Base-by-base conservation (phyloP, 1,140 invertebrate genomes). In the Callitettix versicolor region DNA sequence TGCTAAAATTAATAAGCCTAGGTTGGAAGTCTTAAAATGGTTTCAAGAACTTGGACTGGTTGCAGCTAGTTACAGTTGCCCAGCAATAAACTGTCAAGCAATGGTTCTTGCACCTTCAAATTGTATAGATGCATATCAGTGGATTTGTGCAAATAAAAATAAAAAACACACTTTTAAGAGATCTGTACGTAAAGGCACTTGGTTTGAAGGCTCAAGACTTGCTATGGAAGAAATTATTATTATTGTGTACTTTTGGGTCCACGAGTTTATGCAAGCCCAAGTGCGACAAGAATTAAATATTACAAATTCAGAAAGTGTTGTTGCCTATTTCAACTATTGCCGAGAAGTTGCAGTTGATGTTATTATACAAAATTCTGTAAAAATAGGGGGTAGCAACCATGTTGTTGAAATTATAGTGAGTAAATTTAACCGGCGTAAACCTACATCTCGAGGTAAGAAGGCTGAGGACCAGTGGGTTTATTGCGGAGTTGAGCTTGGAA, bases 261-360 rank as follows among this genome's bases (percentile, higher is more conserved):
- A 51, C 14, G 48, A 51, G 18, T 51, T 38, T 26, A 51, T 51
- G 48, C 48, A 51, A 26, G 34, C 48, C 12, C 48, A 51, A 38
- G 48, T 51, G 1, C n/a, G 48, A 36, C 48, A 51, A 38, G 48
- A 51, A 21, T 38, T 51, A 21, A 51, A 51, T 38, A 51, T 51
- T 18, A 51, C 48, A 51, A 51, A 51, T 38, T 51, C 48, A 3
- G 48, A 51, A 38, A 51, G 48, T 51, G 48, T 51, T 15, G 48
- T 51, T 15, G 48, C 48, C 1, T 51, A 51, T 21, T 51, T 51
- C 21, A 51, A 51, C 33, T 51, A 51, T 20, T 51, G 48, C 21
- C 7, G 48, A 17, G 48, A 51, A 51, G 48, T 51, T 38, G 48
- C 48, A 20, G 48, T 51, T 51, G 48, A 51, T 38, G 48, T 51